These are phyloP conservation scores for Drosophila baimaii DNA, from an alignment of 1,140 invertebrate genomes.

Conservation along the genomic window DNA sequence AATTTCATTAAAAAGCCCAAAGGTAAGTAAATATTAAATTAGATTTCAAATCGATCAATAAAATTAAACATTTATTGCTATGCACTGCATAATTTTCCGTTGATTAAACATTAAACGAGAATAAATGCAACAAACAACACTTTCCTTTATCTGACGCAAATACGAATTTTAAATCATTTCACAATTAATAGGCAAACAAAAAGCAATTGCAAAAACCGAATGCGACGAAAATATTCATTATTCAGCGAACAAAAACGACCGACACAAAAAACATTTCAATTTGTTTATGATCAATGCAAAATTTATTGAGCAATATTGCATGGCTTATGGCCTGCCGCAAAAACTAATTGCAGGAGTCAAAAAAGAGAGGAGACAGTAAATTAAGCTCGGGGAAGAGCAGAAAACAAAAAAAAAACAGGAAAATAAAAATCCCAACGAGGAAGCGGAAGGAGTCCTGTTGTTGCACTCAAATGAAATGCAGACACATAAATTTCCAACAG, in stretches of 20 bases:
- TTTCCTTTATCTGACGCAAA: not conserved
- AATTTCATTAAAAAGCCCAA: too few species aligned
- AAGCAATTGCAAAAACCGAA: conserved; percentile 17
- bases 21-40: not conserved
- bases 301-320: conserved; percentile 70
- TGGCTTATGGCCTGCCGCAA: conserved; percentile 30
- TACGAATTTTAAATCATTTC: conserved; percentile 29
- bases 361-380: conserved; percentile 32
- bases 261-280: conserved; percentile 36
- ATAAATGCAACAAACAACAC: not conserved
- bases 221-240: conserved; percentile 9
- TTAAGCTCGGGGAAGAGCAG: conserved; percentile 26
- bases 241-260: conserved; percentile 17
- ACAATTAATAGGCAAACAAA: conserved; percentile 22
- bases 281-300: conserved; percentile 55
- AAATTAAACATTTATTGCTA: not conserved
- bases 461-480: conserved; percentile 62
- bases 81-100: not conserved
- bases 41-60: not conserved
- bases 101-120: conserved; percentile 4
- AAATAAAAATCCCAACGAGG: not conserved
- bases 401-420: not conserved
- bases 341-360: conserved; percentile 42
- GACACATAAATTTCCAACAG: conserved; percentile 77
- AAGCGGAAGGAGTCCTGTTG: conserved; percentile 26